phyloP scores from a whole-genome alignment of 2,797 vertebrate species.

The Halcyon chelicuti region DNA sequence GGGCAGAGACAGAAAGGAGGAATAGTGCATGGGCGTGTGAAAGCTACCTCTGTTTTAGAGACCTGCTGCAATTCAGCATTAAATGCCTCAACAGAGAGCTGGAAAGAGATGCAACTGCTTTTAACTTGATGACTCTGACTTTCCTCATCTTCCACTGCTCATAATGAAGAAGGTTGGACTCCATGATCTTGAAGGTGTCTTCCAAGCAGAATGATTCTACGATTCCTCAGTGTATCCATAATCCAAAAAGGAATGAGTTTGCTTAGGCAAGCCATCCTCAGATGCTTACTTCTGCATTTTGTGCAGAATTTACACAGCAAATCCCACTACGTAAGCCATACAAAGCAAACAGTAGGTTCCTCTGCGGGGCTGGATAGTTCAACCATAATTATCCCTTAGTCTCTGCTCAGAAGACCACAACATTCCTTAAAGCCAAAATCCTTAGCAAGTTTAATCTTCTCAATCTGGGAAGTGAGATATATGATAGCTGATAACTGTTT shows the following conservation, averaged over 20 bases:
- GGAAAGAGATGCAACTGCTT: background rate
- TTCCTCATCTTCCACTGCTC: background rate
- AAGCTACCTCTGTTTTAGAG: background rate
- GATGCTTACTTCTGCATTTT: conserved; percentile 52
- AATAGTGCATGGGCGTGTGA: background rate
- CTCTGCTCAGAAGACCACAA: conserved; percentile 39
- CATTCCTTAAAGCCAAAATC: conserved; percentile 34
- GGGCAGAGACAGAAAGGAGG: background rate
- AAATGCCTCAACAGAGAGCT: background rate
- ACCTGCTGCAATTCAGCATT: background rate
- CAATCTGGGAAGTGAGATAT: background rate
- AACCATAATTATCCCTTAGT: conserved; percentile 29
- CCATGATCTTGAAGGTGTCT: background rate
- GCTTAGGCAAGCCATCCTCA: background rate
- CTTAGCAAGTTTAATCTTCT: conserved; percentile 5
- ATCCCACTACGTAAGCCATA: background rate
- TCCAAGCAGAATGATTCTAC: background rate
- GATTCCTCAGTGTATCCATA: background rate
- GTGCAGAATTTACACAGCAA: conserved; percentile 29
- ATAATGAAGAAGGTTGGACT: background rate
- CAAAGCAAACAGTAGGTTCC: conserved; percentile 38
- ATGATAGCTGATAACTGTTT: background rate
- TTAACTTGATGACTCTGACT: background rate
- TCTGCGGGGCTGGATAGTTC: background rate
- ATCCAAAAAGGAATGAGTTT: conserved; percentile 17